Conservation (phyloP, 35 echinoderm and acorn worm species). For the Ophioderma brevispina region DNA sequence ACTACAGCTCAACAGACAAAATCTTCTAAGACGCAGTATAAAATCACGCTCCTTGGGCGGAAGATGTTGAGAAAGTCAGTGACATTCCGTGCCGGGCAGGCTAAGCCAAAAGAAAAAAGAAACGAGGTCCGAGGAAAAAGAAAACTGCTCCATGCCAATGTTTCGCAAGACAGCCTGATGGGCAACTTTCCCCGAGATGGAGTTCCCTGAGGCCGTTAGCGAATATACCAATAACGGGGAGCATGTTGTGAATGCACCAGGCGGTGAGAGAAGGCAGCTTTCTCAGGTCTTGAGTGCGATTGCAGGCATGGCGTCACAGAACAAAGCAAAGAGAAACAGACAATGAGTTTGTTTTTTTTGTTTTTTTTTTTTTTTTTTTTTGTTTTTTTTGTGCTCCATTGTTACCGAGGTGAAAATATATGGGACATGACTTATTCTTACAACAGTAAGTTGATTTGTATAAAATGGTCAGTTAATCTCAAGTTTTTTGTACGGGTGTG, state of each 20-base stretch:
- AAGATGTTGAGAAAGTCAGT: slow-evolving; percentile 68
- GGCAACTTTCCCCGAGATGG: background rate
- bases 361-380: no score
- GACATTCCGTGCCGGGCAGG: slow-evolving; percentile 25
- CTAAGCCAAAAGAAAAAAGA: slow-evolving; percentile 24
- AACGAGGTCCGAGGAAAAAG: slow-evolving; percentile 82
- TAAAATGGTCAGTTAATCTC: no score
- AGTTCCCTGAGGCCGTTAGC: slow-evolving; percentile 43
- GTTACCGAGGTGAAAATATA: no score
- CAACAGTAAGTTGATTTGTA: no score
- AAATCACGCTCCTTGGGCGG: slow-evolving; percentile 81
- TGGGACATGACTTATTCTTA: no score
- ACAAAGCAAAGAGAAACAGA: slow-evolving; percentile 36
- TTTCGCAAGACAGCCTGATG: background rate
- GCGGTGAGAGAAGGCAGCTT: slow-evolving; percentile 52
- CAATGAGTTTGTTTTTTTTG: no score
- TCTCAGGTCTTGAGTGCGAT: slow-evolving; percentile 86
- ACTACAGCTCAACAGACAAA: slow-evolving; percentile 40
- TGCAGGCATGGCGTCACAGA: slow-evolving; percentile 48
- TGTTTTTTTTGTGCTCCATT: no score
- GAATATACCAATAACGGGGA: slow-evolving; percentile 90
- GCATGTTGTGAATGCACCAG: slow-evolving; percentile 1
- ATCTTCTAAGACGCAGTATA: slow-evolving; percentile 51
- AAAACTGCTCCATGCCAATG: slow-evolving; percentile 36
- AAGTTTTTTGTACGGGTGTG: no score